Base-by-base conservation (phyloP, 2,797 vertebrate genomes). In the Octomys mimax region DNA sequence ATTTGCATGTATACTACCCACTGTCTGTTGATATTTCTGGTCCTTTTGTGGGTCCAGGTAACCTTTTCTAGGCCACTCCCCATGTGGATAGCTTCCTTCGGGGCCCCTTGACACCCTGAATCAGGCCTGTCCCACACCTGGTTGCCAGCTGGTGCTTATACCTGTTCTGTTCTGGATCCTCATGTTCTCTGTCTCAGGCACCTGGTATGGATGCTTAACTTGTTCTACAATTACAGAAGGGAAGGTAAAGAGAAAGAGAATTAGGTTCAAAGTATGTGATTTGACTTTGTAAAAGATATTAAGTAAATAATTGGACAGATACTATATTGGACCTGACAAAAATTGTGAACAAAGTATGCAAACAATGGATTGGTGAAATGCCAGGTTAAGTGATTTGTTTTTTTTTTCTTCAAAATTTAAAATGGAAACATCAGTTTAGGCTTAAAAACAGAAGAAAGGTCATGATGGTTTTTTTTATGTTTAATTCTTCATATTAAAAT, bases 401-500 rank as follows among this genome's bases (percentile, higher is more conserved):
- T 62, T 85, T 91, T 91, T 59, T 82, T 42, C 79, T 89, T 36
- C 22, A 57, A 57, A 79, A 54, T 31, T 52, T 39, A 59, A 39
- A 78, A 26, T 80, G 5, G 85, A 85, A 71, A 52, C 16, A 77
- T 86, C 33, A 61, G 5, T 95, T 94, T 84, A 52, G n/a, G 28
- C 19, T 68, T 80, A 75, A 94, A 86, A 90, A 80, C 28, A 83
- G 84, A 86, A 59, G 49, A 92, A 73, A 71, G 71, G 80, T 8
- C 39, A 49, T 54, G 54, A 5, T 54, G 13, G 11, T 16, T 54
- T 54, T 13, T 13, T 13, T 54, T 54, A 13, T 54, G n/a, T 10
- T 81, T 39, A 39, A 28, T 79, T 78, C 79, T 79, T 93, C 66
- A 42, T 94, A 22, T 73, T 93, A 80, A 81, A 80, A 84, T 97